These are phyloP conservation scores for Anseranas semipalmata DNA, from an alignment of 2,113 vertebrate genomes.

Conservation along the genomic window DNA sequence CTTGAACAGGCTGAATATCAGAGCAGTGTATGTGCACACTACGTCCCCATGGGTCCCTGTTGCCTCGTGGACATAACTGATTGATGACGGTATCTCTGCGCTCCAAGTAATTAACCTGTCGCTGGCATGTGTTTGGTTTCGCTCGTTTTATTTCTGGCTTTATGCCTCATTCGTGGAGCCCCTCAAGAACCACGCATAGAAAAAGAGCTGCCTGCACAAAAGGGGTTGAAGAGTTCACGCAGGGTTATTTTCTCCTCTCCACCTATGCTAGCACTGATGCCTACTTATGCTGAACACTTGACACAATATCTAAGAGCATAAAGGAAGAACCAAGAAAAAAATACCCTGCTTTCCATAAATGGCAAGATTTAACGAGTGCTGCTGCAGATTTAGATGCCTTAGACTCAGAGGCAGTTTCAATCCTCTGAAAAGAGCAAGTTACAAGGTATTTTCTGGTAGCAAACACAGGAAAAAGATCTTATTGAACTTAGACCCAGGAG, in stretches of 20 bases:
- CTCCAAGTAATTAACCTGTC: neutral
- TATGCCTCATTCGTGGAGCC: neutral
- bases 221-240: neutral
- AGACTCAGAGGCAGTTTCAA: neutral
- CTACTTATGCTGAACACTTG: neutral
- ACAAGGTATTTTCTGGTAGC: neutral
- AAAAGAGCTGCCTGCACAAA: neutral
- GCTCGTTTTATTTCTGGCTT: neutral
- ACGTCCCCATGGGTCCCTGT: rapidly evolving
- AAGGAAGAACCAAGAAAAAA: neutral
- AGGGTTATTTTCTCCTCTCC: neutral
- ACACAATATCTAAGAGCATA: neutral
- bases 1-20: neutral
- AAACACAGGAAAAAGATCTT: neutral
- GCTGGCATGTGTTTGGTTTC: neutral
- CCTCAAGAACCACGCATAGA: neutral
- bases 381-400: neutral
- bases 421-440: neutral
- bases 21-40: neutral
- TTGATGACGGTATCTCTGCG: neutral
- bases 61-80: neutral
- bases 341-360: neutral
- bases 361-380: neutral
- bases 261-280: neutral
- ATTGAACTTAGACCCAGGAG: neutral